Evolutionary conservation across 2,797 vertebrate species (phyloP), one percentile per base, ranked within the genome.

Genomic region (Arvicola amphibius): DNA sequence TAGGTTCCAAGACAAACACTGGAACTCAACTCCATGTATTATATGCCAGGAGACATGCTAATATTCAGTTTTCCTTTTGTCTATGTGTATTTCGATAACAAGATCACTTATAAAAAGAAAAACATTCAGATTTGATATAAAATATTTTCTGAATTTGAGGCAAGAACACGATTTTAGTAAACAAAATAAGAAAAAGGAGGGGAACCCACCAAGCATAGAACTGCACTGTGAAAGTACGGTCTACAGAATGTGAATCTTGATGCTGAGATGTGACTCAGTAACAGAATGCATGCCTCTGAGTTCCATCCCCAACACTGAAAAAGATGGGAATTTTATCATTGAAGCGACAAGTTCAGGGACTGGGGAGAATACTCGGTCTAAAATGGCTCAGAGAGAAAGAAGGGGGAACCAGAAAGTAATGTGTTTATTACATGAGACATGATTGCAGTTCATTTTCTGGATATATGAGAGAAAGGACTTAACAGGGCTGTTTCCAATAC

Each of bases 51-150:
- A 17, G 12, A 51, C 34, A 29, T 48, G 21, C 21, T 40, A 32
- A 74, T 29, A 10, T 78, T 85, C 73, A 63, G 1, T 73, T 90
- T 51, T 29, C 25, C 8, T 76, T 81, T 73, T 46, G 10, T 67
- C 7, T 27, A 16, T 85, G 4, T 81, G 88, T 63, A 74, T 19
- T 94, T 56, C 14, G 6, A 51, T 61, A 37, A 19, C 6, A 94
- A 96, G 92, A 74, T 88, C 63, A 81, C 51, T 67, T 48, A 81
- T 19, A 4, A 90, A 89, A 94, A 86, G 17, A 76, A 6, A 46
- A 3, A 29, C 67, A 79, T 76, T 92, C 79, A 67, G 6, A n/a
- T 89, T 78, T 12, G 59, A 43, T 43, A 29, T 11, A 76, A 61
- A 32, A 34, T 74, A 16, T 88, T 89, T 86, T 88, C 89, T 40